phyloP scores from a whole-genome alignment of 2,888 invertebrate species.

The Onchidella celtica region DNA sequence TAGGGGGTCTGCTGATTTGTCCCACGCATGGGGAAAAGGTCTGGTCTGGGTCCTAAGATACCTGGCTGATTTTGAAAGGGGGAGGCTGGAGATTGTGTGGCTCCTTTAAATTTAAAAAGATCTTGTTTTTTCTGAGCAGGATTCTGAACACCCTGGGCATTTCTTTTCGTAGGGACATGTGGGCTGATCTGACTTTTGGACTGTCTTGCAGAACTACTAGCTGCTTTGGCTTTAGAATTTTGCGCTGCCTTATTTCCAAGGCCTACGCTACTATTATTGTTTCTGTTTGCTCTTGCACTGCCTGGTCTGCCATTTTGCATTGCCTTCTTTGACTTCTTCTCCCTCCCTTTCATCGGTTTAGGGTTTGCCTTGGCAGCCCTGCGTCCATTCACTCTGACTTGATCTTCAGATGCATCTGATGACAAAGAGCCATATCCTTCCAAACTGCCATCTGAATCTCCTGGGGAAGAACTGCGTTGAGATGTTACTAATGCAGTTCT shows the following conservation, averaged over 20 bases:
- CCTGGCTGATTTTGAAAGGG: conserved; percentile 34
- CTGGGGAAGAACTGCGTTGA: neutral
- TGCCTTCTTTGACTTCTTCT: neutral
- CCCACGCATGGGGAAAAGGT: conserved; percentile 8
- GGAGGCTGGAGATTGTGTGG: neutral
- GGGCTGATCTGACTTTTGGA: neutral
- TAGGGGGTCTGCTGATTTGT: neutral
- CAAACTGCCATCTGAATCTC: conserved; percentile 29
- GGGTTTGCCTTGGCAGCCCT: neutral
- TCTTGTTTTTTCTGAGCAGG: conserved; percentile 31
- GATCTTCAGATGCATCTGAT: conserved; percentile 4
- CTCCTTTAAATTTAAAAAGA: conserved; percentile 36
- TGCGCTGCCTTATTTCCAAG: neutral
- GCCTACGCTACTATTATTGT: neutral
- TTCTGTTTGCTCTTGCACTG: neutral
- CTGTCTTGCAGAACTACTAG: neutral
- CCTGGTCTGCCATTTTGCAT: neutral
- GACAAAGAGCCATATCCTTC: conserved; percentile 35
- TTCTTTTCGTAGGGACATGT: conserved; percentile 24
- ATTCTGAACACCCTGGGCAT: conserved; percentile 40
- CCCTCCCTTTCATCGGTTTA: neutral
- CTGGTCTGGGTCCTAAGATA: conserved; percentile 31
- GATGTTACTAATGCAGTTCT: neutral
- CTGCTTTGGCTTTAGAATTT: neutral
- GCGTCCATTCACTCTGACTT: neutral